Base-by-base conservation (phyloP, 2,797 vertebrate genomes). In the Mus caroli region DNA sequence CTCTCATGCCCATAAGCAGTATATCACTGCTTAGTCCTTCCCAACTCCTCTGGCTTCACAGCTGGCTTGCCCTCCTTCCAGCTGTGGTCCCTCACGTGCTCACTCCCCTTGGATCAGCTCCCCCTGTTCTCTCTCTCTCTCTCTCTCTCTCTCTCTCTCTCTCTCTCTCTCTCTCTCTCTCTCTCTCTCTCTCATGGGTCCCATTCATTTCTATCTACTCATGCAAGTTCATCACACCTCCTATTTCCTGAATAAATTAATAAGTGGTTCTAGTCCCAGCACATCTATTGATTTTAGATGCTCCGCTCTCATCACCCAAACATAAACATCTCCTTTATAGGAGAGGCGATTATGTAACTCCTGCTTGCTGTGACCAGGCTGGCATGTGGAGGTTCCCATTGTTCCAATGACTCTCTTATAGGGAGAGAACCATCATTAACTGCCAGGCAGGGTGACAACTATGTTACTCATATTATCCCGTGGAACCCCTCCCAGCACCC, bases 1-100 rank as follows among this genome's bases (percentile, higher is more conserved):
- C 58, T 15, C 28, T 20, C 20, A 3, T 2, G 6, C 3, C 6
- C 3, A 0, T 28, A n/a, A n/a, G n/a, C n/a, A n/a, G 5, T 3
- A 3, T 2, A 4, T 46, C 2, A 10, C 28, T 4, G n/a, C 87
- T 69, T 7, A 11, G 1, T 14, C 60, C 19, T 19, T 6, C 31
- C 6, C 56, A 40, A 34, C 0, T 22, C 71, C 20, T 8, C 67
- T 0, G 0, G 22, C 9, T 15, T 37, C 14, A 13, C 19, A 34
- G 7, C n/a, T 15, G 13, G 40, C 24, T 1, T 5, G 24, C 17
- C 28, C 37, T 77, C 15, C 1, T 9, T 40, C 19, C 7, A 6
- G 40, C 14, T 8, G 7, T 4, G 2, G 4, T 11, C 6, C 69
- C 56, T 50, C 58, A 6, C 69, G 1, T 34, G 60, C 10, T 22